phyloP scores from a whole-genome alignment of 2,113 vertebrate species.

The Triplophysa rosa region DNA sequence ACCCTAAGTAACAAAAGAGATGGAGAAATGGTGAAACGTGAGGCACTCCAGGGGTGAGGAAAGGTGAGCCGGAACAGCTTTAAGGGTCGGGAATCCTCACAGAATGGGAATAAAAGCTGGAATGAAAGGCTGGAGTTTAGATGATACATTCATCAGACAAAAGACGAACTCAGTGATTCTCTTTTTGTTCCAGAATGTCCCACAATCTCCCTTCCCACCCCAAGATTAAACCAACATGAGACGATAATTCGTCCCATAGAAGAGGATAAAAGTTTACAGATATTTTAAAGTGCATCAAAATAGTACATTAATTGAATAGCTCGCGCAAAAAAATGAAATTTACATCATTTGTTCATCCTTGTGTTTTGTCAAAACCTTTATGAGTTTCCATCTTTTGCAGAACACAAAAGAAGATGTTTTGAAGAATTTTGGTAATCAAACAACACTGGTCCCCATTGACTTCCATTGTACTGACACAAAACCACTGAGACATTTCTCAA shows the following conservation, averaged over 20 bases:
- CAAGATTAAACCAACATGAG: slow-evolving; percentile 10
- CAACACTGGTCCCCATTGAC: too few species aligned
- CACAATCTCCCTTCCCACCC: neutral
- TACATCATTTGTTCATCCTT: too few species aligned
- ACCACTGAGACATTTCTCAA: too few species aligned
- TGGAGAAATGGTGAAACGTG: slow-evolving; percentile 69
- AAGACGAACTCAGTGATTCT: slow-evolving; percentile 13
- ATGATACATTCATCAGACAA: slow-evolving; percentile 11
- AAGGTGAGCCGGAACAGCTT: slow-evolving; percentile 57
- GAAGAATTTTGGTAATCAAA: too few species aligned
- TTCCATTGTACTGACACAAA: too few species aligned
- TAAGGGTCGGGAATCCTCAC: slow-evolving; percentile 32
- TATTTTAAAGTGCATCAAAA: neutral
- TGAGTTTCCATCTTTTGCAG: too few species aligned
- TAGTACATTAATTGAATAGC: neutral
- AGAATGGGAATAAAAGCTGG: slow-evolving; percentile 33
- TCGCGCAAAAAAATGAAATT: too few species aligned
- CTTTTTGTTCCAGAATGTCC: slow-evolving; percentile 19
- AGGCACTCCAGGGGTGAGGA: slow-evolving; percentile 57
- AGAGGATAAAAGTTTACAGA: slow-evolving; percentile 2
- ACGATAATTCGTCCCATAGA: neutral
- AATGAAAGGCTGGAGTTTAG: slow-evolving; percentile 62
- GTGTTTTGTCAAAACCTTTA: too few species aligned
- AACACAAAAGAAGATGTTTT: too few species aligned
- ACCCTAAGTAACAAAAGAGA: slow-evolving; percentile 62